phyloP scores from a whole-genome alignment of 2,888 invertebrate species.

The Byasa hedistus region DNA sequence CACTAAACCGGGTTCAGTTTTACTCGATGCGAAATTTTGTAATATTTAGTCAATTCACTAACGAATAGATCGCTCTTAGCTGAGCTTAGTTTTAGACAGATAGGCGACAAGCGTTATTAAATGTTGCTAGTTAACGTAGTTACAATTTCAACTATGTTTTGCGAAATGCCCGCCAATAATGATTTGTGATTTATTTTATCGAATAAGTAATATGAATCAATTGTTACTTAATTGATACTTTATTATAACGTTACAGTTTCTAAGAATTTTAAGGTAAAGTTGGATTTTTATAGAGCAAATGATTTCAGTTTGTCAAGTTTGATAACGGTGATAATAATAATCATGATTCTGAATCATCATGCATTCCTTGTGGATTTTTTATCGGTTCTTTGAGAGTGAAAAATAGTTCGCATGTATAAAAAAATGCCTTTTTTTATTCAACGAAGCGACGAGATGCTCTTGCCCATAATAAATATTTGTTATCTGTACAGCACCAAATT shows the following conservation, averaged over 20 bases:
- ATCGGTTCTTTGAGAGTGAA: no score
- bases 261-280: background rate
- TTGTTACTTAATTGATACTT: conserved; percentile 9
- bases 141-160: conserved; percentile 3
- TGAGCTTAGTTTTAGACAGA: conserved; percentile 11
- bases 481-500: no score
- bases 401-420: no score
- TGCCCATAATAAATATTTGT: no score
- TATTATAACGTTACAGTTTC: background rate
- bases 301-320: background rate
- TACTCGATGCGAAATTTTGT: conserved; percentile 20
- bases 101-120: conserved; percentile 2
- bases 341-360: no score
- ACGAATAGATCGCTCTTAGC: conserved; percentile 19
- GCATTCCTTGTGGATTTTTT: no score
- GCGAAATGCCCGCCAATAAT: conserved; percentile 3
- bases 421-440: no score
- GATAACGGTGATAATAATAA: background rate
- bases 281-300: background rate
- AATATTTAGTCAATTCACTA: conserved; percentile 8
- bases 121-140: conserved; percentile 6
- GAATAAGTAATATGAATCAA: conserved; percentile 11
- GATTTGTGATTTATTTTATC: conserved; percentile 10
- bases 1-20: background rate
- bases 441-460: no score